Conservation (phyloP, 2,113 vertebrate species). For the Desmodus rotundus region DNA sequence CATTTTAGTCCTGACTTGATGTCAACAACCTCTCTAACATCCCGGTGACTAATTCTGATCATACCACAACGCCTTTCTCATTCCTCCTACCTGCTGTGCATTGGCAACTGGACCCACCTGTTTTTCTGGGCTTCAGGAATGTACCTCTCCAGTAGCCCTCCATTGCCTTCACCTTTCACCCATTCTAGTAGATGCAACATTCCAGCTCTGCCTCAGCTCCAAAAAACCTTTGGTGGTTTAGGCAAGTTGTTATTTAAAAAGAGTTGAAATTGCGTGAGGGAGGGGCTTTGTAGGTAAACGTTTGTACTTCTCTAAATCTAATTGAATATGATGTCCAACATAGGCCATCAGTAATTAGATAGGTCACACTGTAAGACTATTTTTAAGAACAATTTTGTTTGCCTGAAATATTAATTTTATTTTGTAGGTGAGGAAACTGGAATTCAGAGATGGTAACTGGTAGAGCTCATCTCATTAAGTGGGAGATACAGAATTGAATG, state of each 20-base stretch:
- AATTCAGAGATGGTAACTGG: background rate
- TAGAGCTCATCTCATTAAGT: background rate
- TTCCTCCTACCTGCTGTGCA: background rate
- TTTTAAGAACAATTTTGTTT: background rate
- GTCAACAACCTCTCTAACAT: constrained; percentile 22
- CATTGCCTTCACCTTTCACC: background rate
- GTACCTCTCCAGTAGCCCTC: background rate
- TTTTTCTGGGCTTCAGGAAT: constrained; percentile 35
- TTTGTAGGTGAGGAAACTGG: background rate
- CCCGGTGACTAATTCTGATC: background rate
- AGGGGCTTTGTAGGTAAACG: background rate
- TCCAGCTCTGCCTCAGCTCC: background rate
- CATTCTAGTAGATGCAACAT: background rate
- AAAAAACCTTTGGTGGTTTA: background rate
- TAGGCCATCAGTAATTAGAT: background rate
- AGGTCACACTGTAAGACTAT: background rate
- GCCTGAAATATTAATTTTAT: background rate
- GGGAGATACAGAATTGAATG: background rate
- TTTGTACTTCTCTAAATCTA: background rate
- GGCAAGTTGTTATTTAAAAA: background rate
- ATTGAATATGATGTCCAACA: background rate
- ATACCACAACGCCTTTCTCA: background rate
- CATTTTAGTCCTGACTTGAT: background rate
- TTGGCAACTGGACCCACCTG: background rate
- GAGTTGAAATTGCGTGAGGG: background rate